These are phyloP conservation scores for Danio tinwini DNA, from an alignment of 2,797 vertebrate genomes.

Conservation along the genomic window DNA sequence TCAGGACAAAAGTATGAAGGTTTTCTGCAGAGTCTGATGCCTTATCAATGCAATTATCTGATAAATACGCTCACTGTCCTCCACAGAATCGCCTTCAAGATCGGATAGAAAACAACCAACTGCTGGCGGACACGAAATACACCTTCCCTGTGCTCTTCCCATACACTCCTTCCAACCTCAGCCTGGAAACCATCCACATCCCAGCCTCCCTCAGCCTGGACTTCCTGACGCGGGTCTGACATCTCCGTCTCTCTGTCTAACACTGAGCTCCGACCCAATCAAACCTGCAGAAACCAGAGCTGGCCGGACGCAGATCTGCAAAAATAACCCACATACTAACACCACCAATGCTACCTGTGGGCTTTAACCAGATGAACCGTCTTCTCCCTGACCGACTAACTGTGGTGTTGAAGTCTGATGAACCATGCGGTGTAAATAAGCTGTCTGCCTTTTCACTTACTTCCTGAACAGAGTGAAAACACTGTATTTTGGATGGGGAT, in stretches of 20 bases:
- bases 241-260: constrained; percentile 15
- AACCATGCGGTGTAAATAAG: constrained; percentile 29
- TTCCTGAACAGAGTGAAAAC: constrained; percentile 17
- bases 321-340: constrained; percentile 34
- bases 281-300: constrained; percentile 11
- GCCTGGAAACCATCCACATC: constrained; percentile 89
- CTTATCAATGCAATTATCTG: background rate
- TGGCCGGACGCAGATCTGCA: constrained; percentile 15
- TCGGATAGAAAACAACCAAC: constrained; percentile 84
- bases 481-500: constrained; percentile 32
- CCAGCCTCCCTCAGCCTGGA: constrained; percentile 86
- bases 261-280: constrained; percentile 17
- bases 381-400: constrained; percentile 36
- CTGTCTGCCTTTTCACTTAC: constrained; percentile 24
- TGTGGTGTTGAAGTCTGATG: constrained; percentile 18
- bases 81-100: constrained; percentile 83
- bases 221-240: constrained; percentile 86
- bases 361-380: constrained; percentile 16
- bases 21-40: background rate
- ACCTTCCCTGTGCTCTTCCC: constrained; percentile 91
- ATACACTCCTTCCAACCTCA: constrained; percentile 89
- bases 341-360: background rate
- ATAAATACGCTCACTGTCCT: constrained; percentile 42
- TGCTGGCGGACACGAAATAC: constrained; percentile 91
- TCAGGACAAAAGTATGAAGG: background rate